Percentiles rank a stretch among this genome's conserved stretches.
Evolutionary conservation across 1,140 invertebrate genomes (phyloP).

Genomic region (Halictus rubicundus): DNA sequence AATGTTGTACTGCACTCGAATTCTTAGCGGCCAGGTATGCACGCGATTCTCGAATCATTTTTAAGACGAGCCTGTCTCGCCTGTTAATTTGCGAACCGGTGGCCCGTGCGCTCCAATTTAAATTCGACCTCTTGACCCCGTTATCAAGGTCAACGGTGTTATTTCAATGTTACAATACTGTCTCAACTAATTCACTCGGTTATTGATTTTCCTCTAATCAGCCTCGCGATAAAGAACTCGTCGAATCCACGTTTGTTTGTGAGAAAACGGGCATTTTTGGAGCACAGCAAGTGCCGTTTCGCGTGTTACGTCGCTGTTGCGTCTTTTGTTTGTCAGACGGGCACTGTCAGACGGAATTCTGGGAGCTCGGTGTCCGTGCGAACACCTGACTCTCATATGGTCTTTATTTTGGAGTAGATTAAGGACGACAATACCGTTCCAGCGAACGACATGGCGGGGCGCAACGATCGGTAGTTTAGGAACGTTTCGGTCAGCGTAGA

Average conservation of each 20-base stretch:
- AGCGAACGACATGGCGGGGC: neutral
- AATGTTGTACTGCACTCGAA: conserved; percentile 88
- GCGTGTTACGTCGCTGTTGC: too few relatives aligned
- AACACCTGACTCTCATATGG: neutral
- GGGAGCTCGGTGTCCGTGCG: neutral
- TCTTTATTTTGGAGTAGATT: neutral
- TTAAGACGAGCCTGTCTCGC: neutral
- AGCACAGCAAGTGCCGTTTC: too few relatives aligned
- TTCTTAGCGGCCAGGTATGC: conserved; percentile 87
- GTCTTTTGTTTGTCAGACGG: neutral
- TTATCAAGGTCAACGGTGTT: conserved; percentile 37
- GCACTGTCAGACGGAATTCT: neutral
- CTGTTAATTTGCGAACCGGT: neutral
- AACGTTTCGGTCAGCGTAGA: neutral
- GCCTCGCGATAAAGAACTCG: neutral
- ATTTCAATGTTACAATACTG: neutral
- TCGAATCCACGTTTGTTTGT: too few relatives aligned
- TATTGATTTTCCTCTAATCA: neutral
- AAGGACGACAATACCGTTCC: neutral
- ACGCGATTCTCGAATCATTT: too few relatives aligned
- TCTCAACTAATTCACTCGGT: neutral
- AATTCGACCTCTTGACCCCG: conserved; percentile 5
- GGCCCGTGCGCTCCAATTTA: neutral
- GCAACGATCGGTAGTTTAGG: neutral
- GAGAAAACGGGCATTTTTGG: too few relatives aligned